Conservation (phyloP, 2,113 vertebrate species). For the Hystrix brachyura region DNA sequence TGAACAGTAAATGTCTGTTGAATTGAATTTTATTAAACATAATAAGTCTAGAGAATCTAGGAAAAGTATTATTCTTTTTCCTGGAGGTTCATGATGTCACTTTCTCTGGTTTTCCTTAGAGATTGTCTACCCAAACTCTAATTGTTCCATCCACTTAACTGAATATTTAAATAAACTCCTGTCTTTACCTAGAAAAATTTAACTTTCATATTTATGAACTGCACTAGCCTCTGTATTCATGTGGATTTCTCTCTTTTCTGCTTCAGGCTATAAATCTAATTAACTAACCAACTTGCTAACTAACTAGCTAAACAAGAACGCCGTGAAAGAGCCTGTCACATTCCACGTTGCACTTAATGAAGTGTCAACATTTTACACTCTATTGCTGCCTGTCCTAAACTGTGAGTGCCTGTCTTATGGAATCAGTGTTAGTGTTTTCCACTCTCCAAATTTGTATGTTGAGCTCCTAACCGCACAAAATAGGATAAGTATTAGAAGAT, state of each 20-base stretch:
- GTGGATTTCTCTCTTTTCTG: background rate
- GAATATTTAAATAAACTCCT: background rate
- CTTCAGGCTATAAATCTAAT: background rate
- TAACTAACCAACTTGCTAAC: background rate
- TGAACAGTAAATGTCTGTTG: background rate
- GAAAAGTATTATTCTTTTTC: background rate
- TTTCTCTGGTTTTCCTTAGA: background rate
- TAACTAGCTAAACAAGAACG: background rate
- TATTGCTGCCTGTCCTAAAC: background rate
- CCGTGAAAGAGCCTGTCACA: background rate
- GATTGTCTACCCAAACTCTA: background rate
- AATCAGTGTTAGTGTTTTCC: background rate
- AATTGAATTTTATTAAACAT: slow-evolving; percentile 43
- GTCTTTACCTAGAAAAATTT: background rate
- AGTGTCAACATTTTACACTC: background rate
- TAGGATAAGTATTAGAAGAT: background rate
- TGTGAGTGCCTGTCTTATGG: background rate
- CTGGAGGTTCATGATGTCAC: background rate
- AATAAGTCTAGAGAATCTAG: background rate
- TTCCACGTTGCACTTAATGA: background rate
- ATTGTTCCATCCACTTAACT: background rate
- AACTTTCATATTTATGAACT: background rate
- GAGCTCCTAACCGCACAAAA: background rate
- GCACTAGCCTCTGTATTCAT: background rate
- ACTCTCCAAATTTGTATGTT: background rate